Base-by-base conservation (phyloP, 2,113 vertebrate species). In the Shinisaurus crocodilurus region DNA sequence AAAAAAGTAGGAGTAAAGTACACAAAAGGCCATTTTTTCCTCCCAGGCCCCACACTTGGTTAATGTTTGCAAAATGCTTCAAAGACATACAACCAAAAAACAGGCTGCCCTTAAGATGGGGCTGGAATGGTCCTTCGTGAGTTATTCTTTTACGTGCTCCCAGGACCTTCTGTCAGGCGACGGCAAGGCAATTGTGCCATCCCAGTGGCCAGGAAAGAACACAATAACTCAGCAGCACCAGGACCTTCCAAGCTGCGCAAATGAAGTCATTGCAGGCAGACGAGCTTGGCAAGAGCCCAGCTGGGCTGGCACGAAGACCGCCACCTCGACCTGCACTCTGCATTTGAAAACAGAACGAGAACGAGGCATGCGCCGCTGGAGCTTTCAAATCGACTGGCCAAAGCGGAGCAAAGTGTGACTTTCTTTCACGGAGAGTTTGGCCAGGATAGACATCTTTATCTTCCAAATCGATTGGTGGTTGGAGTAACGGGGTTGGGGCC, bases 321-420 rank as follows among this genome's bases (percentile, higher is more conserved):
- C 15, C 70, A 60, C 37, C 72, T 34, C 60, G n/a, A 40, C 25
- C 37, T 23, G n/a, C n/a, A 0, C 50, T 7, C 8, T 3, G 45
- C 48, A 15, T 50, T 72, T 74, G 85, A 32, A 57, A 60, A 43
- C 72, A 87, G 72, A 25, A 37, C 0, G 25, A 37, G 93, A 94
- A 95, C 89, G 90, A 87, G 79, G 77, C 0, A 7, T n/a, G n/a
- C n/a, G n/a, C n/a, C 90, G 9, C 92, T 95, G 93, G 92, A 92
- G 93, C 93, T 94, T 94, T 89, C 85, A 83, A 79, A 80, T 91
- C 0, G n/a, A 9, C 89, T 85, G 92, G 88, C 80, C 70, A 91
- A 93, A 92, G 91, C 0, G 1, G 93, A 95, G 93, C 93, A 90
- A 0, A 90, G 91, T 65, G 92, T 43, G 88, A 90, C 16, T 4